Evolutionary conservation across 2,888 invertebrate genomes (phyloP), one percentile per base, ranked within the genome.

Genomic region (Cheilosia vulpina): DNA sequence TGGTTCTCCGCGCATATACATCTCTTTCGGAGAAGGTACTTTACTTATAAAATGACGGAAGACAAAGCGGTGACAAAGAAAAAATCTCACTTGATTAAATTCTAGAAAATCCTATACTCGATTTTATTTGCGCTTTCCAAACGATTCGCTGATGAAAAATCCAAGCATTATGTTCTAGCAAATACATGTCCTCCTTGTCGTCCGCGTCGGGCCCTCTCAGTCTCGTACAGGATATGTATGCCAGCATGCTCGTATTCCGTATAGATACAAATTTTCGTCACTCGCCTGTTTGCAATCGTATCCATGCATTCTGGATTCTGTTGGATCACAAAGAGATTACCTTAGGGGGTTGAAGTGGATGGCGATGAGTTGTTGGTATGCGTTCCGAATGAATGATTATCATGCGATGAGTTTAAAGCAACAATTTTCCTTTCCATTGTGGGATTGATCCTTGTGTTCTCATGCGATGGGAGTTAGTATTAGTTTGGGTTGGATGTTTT

Each of bases 291-390:
- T 80, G 84, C 69, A 76, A 75, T 80, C 68, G 79, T 84, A 76
- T 79, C 80, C 71, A 79, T 75, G 69, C 79, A 84, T 84, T 79
- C 69, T 79, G 79, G 65, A 84, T 84, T 75, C 69, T 79, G 79
- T 60, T 71, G 65, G 79, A 84, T 84, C 80, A 66, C 53, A 57
- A 69, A 84, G 75, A 71, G 84, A 84, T 84, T 84, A 80, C 78
- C 69, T 78, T 63, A 50, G 78, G 63, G 69, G 69, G 27, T 31
- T 27, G n/a, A 5, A 17, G 2, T 17, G 45, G 57, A 43, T 60
- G 52, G 34, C 52, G 50, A 68, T 52, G 60, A 69, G 68, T 62
- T 69, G 60, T 69, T 77, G 55, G 62, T 63, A 69, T 50, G 78
- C 63, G 50, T 62, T 71, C 63, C 78, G 63, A 69, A 63, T 71